Evolutionary conservation across 2,797 vertebrate genomes (phyloP), one percentile per base, ranked within the genome.

Genomic region (Falco concolor): DNA sequence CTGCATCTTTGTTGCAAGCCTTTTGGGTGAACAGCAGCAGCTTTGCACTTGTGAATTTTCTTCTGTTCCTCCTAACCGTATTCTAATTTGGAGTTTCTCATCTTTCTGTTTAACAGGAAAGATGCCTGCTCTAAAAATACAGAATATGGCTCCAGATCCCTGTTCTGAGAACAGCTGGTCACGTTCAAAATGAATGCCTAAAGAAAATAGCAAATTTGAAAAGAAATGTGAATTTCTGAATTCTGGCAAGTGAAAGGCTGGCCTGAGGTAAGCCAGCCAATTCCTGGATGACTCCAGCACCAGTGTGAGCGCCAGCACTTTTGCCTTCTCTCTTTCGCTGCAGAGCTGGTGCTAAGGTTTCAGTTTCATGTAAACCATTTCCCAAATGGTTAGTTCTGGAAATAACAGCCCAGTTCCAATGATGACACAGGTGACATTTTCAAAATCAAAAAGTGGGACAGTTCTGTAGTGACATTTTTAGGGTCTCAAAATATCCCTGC

Each of bases 371-470:
- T 96, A 94, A 95, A 90, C 90, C 85, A 20, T 95, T 97, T 68
- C 74, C 95, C 96, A 95, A 96, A 95, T 95, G 96, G 93, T 96
- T 96, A 93, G 94, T 79, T 93, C 96, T 97, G 96, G 93, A 96
- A 94, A 96, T 95, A 96, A 95, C 95, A 96, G 96, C 96, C 96
- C 94, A 89, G 91, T 91, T 93, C 91, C 88, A 95, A 75, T 6
- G 95, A 97, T 94, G 94, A 97, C 95, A 97, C 95, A 97, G 96
- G 96, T 95, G 95, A 96, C 96, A 97, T 96, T 96, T 96, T 93
- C 93, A 94, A 96, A 95, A 95, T 96, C 90, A 93, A 95, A 95
- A 95, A 96, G 94, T 95, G 94, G 95, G 94, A 96, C 95, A 95
- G 87, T 92, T 95, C 93, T 94, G 84, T 81, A 87, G 92, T 94